Evolutionary conservation across 2,113 vertebrate genomes (phyloP).

Genomic region (Hassar affinis): DNA sequence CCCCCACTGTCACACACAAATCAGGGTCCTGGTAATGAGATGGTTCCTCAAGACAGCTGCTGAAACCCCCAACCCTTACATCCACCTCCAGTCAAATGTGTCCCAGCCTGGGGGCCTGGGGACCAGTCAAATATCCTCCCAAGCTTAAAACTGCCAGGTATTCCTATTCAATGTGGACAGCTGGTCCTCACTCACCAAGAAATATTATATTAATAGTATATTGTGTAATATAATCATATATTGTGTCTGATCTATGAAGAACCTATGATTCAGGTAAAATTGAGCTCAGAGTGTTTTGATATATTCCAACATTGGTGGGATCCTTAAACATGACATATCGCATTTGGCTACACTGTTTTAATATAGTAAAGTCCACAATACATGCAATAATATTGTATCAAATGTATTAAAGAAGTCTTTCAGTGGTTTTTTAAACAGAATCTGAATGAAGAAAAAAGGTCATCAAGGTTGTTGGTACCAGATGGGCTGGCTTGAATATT

Average conservation of each 20-base stretch:
- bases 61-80: background rate
- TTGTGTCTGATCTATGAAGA: background rate
- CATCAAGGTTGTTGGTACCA: background rate
- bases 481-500: background rate
- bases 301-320: background rate
- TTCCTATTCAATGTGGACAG: background rate
- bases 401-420: background rate
- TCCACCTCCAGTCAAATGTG: conserved; percentile 2
- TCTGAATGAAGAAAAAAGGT: background rate
- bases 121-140: background rate
- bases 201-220: too few species aligned
- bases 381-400: background rate
- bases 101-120: background rate
- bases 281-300: background rate
- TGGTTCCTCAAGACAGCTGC: background rate
- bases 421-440: background rate
- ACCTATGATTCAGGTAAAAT: too few species aligned
- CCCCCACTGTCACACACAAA: conserved; percentile 30
- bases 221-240: too few species aligned
- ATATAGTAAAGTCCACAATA: background rate
- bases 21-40: conserved; percentile 10
- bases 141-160: background rate
- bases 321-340: background rate
- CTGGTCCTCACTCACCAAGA: background rate
- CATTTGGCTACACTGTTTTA: background rate